Evolutionary conservation across 2,797 vertebrate species (phyloP).

Genomic region (Gastrophryne carolinensis): DNA sequence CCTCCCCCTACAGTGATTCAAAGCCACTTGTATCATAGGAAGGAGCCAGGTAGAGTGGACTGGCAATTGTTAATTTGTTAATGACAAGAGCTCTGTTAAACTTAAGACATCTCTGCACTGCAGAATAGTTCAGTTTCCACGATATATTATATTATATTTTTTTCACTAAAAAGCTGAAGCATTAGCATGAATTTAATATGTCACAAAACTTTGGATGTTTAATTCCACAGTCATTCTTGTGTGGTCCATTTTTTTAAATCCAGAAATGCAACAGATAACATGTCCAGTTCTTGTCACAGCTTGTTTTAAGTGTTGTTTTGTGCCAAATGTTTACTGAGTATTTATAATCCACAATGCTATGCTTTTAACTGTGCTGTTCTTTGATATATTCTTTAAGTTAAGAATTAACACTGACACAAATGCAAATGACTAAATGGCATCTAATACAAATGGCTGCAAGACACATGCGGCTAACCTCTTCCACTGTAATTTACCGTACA

Average conservation of each 20-base stretch:
- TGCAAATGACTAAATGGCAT: constrained; percentile 17
- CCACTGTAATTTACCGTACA: neutral
- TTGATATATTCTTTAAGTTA: constrained; percentile 13
- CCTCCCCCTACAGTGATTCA: too few relatives aligned
- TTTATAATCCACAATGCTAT: constrained; percentile 16
- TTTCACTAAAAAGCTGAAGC: neutral
- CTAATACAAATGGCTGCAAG: constrained; percentile 15
- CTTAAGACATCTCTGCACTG: too few relatives aligned
- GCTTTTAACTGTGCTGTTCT: constrained; percentile 24
- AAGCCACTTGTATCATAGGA: too few relatives aligned
- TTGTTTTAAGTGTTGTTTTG: neutral
- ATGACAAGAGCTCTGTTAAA: too few relatives aligned
- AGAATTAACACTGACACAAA: constrained; percentile 4
- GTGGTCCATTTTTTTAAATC: constrained; percentile 39
- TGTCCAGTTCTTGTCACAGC: constrained; percentile 6
- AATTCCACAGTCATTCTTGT: constrained; percentile 9
- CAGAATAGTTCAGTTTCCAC: too few relatives aligned
- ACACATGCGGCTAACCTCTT: constrained; percentile 4
- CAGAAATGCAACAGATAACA: neutral
- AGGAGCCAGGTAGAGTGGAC: too few relatives aligned
- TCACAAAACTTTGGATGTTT: neutral
- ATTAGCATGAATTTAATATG: too few relatives aligned
- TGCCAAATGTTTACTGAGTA: constrained; percentile 15
- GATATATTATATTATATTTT: too few relatives aligned
- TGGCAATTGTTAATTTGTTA: too few relatives aligned